Evolutionary conservation across 2,888 invertebrate genomes (phyloP).

Genomic region (Drosophila paranaensis): DNA sequence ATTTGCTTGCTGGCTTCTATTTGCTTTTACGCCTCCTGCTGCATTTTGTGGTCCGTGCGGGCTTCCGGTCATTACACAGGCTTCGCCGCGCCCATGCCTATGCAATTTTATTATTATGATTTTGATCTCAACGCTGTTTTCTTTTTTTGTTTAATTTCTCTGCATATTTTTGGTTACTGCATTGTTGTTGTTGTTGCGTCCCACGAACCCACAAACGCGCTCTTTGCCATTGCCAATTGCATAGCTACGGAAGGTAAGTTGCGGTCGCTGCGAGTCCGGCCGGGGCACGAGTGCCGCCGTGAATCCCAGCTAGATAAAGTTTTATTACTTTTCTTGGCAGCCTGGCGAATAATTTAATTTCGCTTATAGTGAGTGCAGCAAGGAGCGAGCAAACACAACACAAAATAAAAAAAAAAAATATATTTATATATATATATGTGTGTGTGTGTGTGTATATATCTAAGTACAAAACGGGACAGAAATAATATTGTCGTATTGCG

Average conservation of each 20-base stretch:
- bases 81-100: slow-evolving; percentile 42
- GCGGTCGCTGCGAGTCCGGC: slow-evolving; percentile 10
- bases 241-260: slow-evolving; percentile 75
- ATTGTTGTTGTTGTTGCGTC: slow-evolving; percentile 61
- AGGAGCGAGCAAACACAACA: slow-evolving; percentile 15
- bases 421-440: background rate
- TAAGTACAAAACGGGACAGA: slow-evolving; percentile 34
- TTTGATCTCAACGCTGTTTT: slow-evolving; percentile 48
- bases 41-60: slow-evolving; percentile 50
- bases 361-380: slow-evolving; percentile 55
- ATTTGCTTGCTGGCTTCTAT: slow-evolving; percentile 47
- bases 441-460: no score
- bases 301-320: slow-evolving; percentile 45
- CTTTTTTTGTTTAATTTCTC: slow-evolving; percentile 63
- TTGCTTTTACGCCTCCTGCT: slow-evolving; percentile 52
- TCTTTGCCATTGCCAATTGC: slow-evolving; percentile 52
- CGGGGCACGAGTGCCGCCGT: background rate
- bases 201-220: slow-evolving; percentile 33
- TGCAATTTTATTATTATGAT: slow-evolving; percentile 71
- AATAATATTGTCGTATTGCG: slow-evolving; percentile 62
- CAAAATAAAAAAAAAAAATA: background rate
- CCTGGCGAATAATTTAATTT: slow-evolving; percentile 73
- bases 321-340: slow-evolving; percentile 69
- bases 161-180: slow-evolving; percentile 61
- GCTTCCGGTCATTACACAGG: slow-evolving; percentile 75